Evolutionary conservation across 2,888 invertebrate species (phyloP).

Genomic region (Blomia tropicalis): DNA sequence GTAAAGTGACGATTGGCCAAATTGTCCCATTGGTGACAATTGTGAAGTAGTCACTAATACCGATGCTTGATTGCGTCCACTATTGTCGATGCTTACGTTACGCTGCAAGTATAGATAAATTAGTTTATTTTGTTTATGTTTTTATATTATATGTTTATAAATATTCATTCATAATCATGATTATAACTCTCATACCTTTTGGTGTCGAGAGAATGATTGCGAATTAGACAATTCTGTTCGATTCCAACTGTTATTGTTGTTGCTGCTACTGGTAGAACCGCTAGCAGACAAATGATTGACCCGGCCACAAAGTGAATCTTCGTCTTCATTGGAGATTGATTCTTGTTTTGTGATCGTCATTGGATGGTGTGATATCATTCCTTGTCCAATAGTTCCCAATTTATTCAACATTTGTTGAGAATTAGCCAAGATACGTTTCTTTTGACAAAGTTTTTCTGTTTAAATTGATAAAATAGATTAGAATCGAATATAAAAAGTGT

Average conservation of each 20-base stretch:
- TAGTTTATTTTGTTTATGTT: no score
- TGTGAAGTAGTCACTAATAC: not conserved
- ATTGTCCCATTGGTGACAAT: conserved; percentile 10
- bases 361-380: not conserved
- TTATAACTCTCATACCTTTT: no score
- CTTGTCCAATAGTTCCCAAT: not conserved
- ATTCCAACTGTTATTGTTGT: not conserved
- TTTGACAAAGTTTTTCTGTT: conserved; percentile 42
- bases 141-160: no score
- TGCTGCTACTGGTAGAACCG: no score
- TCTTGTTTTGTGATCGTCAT: conserved; percentile 27
- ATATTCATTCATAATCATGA: no score
- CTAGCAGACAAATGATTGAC: conserved; percentile 17
- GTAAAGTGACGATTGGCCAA: not conserved
- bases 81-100: not conserved
- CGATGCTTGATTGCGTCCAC: not conserved
- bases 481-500: conserved; percentile 12
- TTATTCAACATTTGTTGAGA: conserved; percentile 51
- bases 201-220: conserved; percentile 8
- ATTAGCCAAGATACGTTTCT: conserved; percentile 71
- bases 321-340: conserved; percentile 24
- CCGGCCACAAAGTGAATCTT: conserved; percentile 18
- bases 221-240: not conserved
- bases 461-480: conserved; percentile 32
- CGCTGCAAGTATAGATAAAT: no score